Percentiles rank a stretch among this genome's conserved stretches.
Conservation (phyloP, 1,140 invertebrate species). For the Trichoplusia ni region DNA sequence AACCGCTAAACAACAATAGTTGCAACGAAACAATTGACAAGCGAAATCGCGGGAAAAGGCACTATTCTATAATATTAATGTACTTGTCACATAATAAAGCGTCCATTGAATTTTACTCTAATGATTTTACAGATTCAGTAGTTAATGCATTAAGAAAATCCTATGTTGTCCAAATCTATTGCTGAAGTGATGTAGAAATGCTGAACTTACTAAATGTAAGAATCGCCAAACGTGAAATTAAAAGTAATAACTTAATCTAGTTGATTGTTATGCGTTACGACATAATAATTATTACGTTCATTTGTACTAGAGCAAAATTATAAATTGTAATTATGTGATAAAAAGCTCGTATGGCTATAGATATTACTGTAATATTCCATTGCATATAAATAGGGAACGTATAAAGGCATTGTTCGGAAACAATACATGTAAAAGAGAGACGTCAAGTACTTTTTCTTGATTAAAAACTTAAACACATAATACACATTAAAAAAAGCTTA, state of each 20-base stretch:
- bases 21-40: background rate
- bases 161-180: too few species aligned
- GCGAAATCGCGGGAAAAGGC: background rate
- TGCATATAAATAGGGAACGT: too few species aligned
- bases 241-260: background rate
- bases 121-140: too few species aligned
- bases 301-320: constrained; percentile 19
- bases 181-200: background rate
- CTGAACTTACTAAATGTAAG: background rate
- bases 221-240: background rate
- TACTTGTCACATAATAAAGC: background rate
- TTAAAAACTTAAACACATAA: background rate
- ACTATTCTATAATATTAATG: constrained; percentile 8
- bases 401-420: too few species aligned
- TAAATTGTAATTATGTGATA: background rate
- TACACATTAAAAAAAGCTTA: background rate
- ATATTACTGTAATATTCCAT: background rate
- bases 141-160: too few species aligned
- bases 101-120: background rate
- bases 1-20: background rate
- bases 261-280: background rate
- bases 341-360: background rate
- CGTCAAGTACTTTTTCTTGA: background rate
- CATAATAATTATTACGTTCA: background rate
- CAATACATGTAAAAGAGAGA: background rate